Conservation (phyloP, 2,113 vertebrate genomes). For the Entelurus aequoreus region DNA sequence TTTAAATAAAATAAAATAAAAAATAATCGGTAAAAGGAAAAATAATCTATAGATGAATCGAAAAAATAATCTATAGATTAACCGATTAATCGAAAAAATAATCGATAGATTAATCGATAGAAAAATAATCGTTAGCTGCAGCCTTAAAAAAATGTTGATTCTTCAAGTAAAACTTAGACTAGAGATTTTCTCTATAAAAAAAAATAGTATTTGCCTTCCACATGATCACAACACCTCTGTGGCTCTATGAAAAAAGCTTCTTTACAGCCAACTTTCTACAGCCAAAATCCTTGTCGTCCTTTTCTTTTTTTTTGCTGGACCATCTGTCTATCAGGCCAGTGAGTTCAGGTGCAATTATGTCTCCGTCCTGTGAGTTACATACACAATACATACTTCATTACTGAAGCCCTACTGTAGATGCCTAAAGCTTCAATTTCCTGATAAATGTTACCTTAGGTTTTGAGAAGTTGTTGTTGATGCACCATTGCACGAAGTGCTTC, state of each 20-base stretch:
- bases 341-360: slow-evolving; percentile 84
- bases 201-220: slow-evolving; percentile 18
- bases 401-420: background rate
- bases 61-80: too few relatives aligned
- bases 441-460: slow-evolving; percentile 80
- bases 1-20: too few relatives aligned
- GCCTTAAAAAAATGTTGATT: slow-evolving; percentile 1
- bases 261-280: slow-evolving; percentile 7
- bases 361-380: slow-evolving; percentile 73
- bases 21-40: too few relatives aligned
- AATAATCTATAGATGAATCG: too few relatives aligned
- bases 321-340: slow-evolving; percentile 79
- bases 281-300: background rate
- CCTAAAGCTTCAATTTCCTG: background rate
- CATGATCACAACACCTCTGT: background rate
- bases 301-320: slow-evolving; percentile 27
- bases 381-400: background rate
- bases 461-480: slow-evolving; percentile 74
- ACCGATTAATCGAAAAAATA: too few relatives aligned
- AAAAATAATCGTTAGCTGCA: too few relatives aligned
- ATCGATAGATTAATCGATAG: too few relatives aligned
- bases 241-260: background rate
- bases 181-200: background rate
- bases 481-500: slow-evolving; percentile 89
- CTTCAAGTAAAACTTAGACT: background rate